Base-by-base conservation (phyloP, 1,140 invertebrate species). In the Drosophila orosa region DNA sequence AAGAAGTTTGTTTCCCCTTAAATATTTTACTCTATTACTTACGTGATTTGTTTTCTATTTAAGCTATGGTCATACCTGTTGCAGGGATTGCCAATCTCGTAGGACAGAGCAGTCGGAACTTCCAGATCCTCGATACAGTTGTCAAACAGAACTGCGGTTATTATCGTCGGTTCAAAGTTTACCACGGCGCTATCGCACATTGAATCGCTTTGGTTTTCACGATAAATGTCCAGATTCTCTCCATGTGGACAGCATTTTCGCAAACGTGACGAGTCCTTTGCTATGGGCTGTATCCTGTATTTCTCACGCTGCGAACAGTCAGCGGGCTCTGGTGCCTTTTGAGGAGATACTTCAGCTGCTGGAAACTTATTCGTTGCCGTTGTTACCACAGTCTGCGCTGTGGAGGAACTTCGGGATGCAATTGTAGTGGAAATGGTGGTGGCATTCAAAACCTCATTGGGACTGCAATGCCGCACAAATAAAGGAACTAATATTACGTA, bases 121-220 rank as follows among this genome's bases (percentile, higher is more conserved):
- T 92, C 90, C 40, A 87, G 66, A 54, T 92, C 91, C 22, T 92
- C 91, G 37, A 92, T 91, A 40, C 91, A 92, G 45, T 91, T 91
- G 17, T 92, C 90, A 55, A 74, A 92, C 5, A 92, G 71, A 6
- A 81, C 77, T 6, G 80, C 91, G 48, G 68, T 84, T 33, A 92
- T 90, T 29, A 90, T 57, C 40, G 60, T 74, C 10, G 89, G 91
- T 22, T 84, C 54, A 59, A 92, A 90, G 8, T 57, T 54, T 15
- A 73, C n/a, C 2, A 72, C 50, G 19, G 72, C 74, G n/a, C 57
- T 82, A 37, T 90, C 87, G 37, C 91, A 92, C 52, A 86, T 74
- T 0, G 84, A 76, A 35, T 81, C 78, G 31, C 78, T 91, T 61
- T 91, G 72, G 42, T 89, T 90, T 31, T 89, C 90, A 24, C 80